phyloP scores from a whole-genome alignment of 2,888 invertebrate species.

The Uloborus plumipes region DNA sequence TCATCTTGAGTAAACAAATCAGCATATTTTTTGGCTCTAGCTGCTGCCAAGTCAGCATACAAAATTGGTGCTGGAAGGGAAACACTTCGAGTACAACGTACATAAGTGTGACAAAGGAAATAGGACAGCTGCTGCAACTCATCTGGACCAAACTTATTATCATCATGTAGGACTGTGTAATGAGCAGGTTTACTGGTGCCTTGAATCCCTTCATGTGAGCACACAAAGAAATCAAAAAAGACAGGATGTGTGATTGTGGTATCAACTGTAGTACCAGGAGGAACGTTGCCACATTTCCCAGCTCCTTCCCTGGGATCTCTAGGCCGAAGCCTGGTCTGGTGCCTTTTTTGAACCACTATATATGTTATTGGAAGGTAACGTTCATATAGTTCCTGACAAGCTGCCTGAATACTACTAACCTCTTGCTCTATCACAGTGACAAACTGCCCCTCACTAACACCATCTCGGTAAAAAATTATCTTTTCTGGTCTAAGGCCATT shows the following conservation, averaged over 20 bases:
- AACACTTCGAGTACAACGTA: slow-evolving; percentile 68
- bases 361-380: slow-evolving; percentile 87
- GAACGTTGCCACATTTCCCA: slow-evolving; percentile 78
- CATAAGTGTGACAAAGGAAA: slow-evolving; percentile 68
- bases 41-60: slow-evolving; percentile 67
- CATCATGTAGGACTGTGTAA: slow-evolving; percentile 67
- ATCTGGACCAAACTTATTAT: slow-evolving; percentile 66
- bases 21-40: slow-evolving; percentile 63
- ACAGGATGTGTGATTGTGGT: slow-evolving; percentile 86
- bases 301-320: slow-evolving; percentile 51
- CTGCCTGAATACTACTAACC: slow-evolving; percentile 75
- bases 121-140: slow-evolving; percentile 66
- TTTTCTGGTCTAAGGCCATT: slow-evolving; percentile 73
- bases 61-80: slow-evolving; percentile 69
- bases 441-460: slow-evolving; percentile 90
- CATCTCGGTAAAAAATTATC: slow-evolving; percentile 84
- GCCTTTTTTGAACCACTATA: slow-evolving; percentile 95
- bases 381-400: slow-evolving; percentile 76
- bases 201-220: slow-evolving; percentile 76
- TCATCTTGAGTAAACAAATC: slow-evolving; percentile 3
- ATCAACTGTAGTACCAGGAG: slow-evolving; percentile 90
- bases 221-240: slow-evolving; percentile 90
- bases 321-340: slow-evolving; percentile 82
- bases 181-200: slow-evolving; percentile 67
- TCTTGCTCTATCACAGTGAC: slow-evolving; percentile 74